Evolutionary conservation across 2,113 vertebrate species (phyloP).

Genomic region (cattle (Bos taurus)): ARS-UCD2.0 NC_037351.1:21355501-21356000

Average conservation of each 20-base stretch:
- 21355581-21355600: neutral
- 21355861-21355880: neutral
- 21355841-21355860: neutral
- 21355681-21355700: neutral
- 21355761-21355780: neutral
- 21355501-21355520: neutral
- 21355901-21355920: neutral
- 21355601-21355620: neutral
- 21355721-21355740: neutral
- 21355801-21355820: neutral
- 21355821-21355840: neutral
- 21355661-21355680: neutral
- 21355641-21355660: neutral
- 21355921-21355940: neutral
- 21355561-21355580: neutral
- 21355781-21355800: neutral
- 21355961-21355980: neutral
- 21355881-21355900: neutral
- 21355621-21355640: neutral
- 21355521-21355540: neutral
- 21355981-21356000: neutral
- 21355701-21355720: neutral
- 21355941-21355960: neutral
- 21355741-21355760: neutral
- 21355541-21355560: neutral